phyloP scores from a whole-genome alignment of 2,113 vertebrate genomes.

The Seriola rivoliana region DNA sequence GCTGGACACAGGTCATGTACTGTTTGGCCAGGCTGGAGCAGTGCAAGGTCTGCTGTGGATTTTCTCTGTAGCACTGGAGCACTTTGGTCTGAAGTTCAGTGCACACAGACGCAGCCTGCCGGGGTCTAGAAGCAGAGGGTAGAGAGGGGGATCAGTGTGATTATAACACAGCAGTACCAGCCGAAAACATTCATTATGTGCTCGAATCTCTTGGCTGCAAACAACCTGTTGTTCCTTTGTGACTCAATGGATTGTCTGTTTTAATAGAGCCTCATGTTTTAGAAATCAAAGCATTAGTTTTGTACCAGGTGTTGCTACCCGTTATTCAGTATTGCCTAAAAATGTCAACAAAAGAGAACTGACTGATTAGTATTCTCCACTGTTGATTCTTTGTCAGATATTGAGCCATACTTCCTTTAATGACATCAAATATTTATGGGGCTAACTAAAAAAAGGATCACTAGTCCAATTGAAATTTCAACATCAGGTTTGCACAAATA shows the following conservation, averaged over 20 bases:
- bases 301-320: neutral
- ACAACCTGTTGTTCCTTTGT: slow-evolving; percentile 1
- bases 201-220: slow-evolving; percentile 8
- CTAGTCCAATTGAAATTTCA: slow-evolving; percentile 12
- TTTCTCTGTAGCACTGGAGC: slow-evolving; percentile 91
- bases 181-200: no score
- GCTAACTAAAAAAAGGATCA: neutral
- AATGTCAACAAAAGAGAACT: neutral
- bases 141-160: slow-evolving; percentile 8
- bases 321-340: neutral
- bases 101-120: slow-evolving; percentile 86
- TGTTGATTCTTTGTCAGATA: neutral
- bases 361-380: neutral
- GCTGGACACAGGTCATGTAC: slow-evolving; percentile 91
- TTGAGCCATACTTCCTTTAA: neutral
- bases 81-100: slow-evolving; percentile 89
- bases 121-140: slow-evolving; percentile 77
- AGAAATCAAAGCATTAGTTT: neutral
- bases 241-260: neutral
- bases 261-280: neutral
- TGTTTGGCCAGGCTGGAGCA: slow-evolving; percentile 92
- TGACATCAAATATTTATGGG: neutral
- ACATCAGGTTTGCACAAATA: neutral
- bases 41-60: slow-evolving; percentile 88
- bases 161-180: neutral